phyloP scores from a whole-genome alignment of 2,888 invertebrate genomes.

The Eulithis testata region DNA sequence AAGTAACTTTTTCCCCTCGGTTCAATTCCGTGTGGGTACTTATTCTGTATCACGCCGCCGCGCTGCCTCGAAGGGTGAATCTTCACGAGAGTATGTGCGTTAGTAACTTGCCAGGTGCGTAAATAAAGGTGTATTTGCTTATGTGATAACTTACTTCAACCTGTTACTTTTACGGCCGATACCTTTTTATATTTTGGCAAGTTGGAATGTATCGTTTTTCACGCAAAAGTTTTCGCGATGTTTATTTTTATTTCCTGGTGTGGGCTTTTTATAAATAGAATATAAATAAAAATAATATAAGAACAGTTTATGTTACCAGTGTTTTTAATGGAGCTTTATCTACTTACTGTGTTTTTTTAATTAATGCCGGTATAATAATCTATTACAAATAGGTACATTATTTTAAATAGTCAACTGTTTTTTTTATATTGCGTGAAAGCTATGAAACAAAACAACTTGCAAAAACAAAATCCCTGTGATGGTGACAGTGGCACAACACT shows the following conservation, averaged over 20 bases:
- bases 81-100: conserved; percentile 16
- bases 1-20: conserved; percentile 50
- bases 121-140: conserved; percentile 38
- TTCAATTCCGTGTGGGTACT: conserved; percentile 49
- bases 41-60: conserved; percentile 13
- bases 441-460: conserved; percentile 56
- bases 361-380: too few relatives aligned
- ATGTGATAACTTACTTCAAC: conserved; percentile 36
- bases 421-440: conserved; percentile 39
- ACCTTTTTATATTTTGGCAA: conserved; percentile 43
- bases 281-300: too few relatives aligned
- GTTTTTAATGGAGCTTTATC: too few relatives aligned
- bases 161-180: conserved; percentile 41
- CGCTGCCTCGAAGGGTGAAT: conserved; percentile 39
- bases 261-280: too few relatives aligned
- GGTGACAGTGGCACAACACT: conserved; percentile 65
- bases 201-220: conserved; percentile 14
- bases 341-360: too few relatives aligned
- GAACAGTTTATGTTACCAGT: too few relatives aligned
- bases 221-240: conserved; percentile 3
- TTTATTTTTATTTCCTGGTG: conserved; percentile 1
- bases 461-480: conserved; percentile 64
- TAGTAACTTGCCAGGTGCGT: conserved; percentile 34
- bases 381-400: too few relatives aligned
- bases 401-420: conserved; percentile 2